Evolutionary conservation across 1,140 invertebrate species (phyloP), one percentile per base, ranked within the genome.

Genomic region (Diprion similis): DNA sequence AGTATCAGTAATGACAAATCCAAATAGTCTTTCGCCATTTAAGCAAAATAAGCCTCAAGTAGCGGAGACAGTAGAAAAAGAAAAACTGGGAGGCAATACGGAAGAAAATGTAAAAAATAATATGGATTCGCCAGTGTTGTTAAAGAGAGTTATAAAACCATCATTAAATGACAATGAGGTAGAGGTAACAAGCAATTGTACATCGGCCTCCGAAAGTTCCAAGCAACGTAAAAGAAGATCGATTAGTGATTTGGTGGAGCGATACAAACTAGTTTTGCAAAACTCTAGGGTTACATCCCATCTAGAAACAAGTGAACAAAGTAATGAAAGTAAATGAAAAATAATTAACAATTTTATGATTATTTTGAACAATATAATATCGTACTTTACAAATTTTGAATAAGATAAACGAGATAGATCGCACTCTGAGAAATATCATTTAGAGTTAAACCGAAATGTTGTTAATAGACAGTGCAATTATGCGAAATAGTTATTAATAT

Each of bases 171-270:
- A 68, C 19, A 45, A 45, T 19, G 59, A 77, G 10, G 4, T 66
- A 70, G 71, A 73, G 59, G 45, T 72, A 45, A 19, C n/a, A 8
- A 74, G 46, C 71, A 59, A 76, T 69, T 59, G 46, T 46, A 70
- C 71, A 13, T 66, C 77, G 70, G 71, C 13, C 71, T 75, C 47
- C 68, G 72, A 59, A 73, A 74, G 37, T 37, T 74, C n/a, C 4
- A 74, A 69, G 8, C 78, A 78, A 51, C 68, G 71, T 11, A 79
- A 24, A 48, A 77, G 82, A 64, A 71, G 75, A 8, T 84, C 83
- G 0, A 83, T 85, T n/a, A 75, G 82, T 2, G 84, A 86, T 75
- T 80, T 86, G 73, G 81, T 86, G 0, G 82, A 84, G 70, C 81
- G 83, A 68, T 86, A 84, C 66, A 84, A 81, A 68, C 82, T 79